Evolutionary conservation across 2,888 invertebrate species (phyloP), one percentile per base, ranked within the genome.

Genomic region (Yponomeuta plumbellus): DNA sequence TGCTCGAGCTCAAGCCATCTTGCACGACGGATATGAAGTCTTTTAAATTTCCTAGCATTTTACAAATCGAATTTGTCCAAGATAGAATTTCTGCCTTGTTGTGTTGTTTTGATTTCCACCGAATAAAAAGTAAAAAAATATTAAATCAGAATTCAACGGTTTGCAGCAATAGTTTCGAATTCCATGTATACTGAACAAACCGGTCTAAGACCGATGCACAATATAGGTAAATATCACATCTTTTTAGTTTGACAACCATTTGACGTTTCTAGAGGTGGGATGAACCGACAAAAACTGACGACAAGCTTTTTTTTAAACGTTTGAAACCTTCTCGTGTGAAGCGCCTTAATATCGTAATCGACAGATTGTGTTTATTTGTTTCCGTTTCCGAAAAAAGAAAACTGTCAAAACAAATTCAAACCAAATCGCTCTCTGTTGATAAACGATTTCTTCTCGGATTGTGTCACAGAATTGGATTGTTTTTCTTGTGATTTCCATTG

Each of bases 1-100:
- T 88, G 71, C 85, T 90, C 6, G 86, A 84, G 66, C 80, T 75
- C 69, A 91, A 71, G 6, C 90, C 91, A 70, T 90, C 89, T 81
- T 91, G 91, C 8, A 91, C 90, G 6, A 89, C 87, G 63, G 89
- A 83, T 73, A 92, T 83, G 72, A 91, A 88, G 59, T 89, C 91
- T 77, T 88, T 91, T 26, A 92, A 69, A 72, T 91, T 91, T 62
- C 90, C 87, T 71, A 92, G 83, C 92, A 92, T 92, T 65, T 69
- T 70, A 59, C 58, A 34, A 34, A 34, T 8, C 34, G 34, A 34
- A 34, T 6, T 34, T 5, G 34, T 10, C 34, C 34, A 34, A 8
- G 34, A 34, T 8, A 10, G 0, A 6, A 34, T 5, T 8, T 34
- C 34, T 34, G 34, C 6, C 34, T 34, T 34, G 34, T 34, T 34